phyloP scores from a whole-genome alignment of 2,888 invertebrate genomes.

The Chaetogeoica ovagalla region DNA sequence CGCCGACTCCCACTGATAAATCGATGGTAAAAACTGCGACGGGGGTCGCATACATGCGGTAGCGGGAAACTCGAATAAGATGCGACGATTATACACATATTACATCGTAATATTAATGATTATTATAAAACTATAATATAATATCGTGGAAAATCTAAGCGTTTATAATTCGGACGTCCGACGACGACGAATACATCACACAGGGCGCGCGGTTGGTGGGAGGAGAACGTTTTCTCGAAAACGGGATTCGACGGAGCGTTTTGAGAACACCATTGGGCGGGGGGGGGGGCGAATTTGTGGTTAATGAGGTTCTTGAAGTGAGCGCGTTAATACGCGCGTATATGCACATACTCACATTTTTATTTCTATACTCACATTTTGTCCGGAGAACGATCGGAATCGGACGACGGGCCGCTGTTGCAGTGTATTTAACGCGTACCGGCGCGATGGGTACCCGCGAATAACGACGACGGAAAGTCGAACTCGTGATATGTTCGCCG shows the following conservation, averaged over 20 bases:
- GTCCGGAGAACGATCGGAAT: constrained; percentile 1
- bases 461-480: too few species aligned
- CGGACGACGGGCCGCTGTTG: background rate
- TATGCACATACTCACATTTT: too few species aligned
- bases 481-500: background rate
- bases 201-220: background rate
- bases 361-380: constrained; percentile 23
- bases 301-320: too few species aligned
- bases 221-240: background rate
- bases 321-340: too few species aligned
- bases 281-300: too few species aligned
- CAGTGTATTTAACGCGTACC: too few species aligned
- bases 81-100: background rate
- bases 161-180: background rate
- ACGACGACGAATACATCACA: background rate
- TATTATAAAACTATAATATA: too few species aligned
- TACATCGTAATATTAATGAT: too few species aligned
- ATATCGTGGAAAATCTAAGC: too few species aligned
- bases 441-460: too few species aligned
- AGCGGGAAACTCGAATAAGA: background rate
- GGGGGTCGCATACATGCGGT: background rate
- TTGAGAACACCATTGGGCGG: too few species aligned
- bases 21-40: constrained; percentile 29
- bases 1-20: constrained; percentile 39
- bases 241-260: too few species aligned